phyloP scores from a whole-genome alignment of 2,113 vertebrate species.

The Megatriorchis doriae region DNA sequence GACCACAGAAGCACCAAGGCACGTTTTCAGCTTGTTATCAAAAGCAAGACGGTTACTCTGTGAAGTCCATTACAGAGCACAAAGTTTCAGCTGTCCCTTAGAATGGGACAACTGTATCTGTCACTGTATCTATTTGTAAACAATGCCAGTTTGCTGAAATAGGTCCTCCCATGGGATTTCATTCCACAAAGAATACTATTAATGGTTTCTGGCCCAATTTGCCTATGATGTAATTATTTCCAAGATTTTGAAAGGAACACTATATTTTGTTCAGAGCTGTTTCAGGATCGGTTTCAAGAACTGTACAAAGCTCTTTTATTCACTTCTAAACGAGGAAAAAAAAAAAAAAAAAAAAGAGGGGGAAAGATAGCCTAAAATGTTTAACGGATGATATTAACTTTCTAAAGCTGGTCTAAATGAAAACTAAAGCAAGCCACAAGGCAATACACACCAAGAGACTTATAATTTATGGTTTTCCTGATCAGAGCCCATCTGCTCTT shows the following conservation, averaged over 20 bases:
- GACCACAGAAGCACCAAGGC: neutral
- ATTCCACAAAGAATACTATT: conserved; percentile 65
- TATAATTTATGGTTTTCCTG: neutral
- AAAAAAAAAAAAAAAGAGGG: neutral
- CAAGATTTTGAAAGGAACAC: conserved; percentile 70
- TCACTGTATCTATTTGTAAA: conserved; percentile 67
- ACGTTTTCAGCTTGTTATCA: neutral
- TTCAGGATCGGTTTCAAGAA: conserved; percentile 69
- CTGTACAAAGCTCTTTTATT: conserved; percentile 69
- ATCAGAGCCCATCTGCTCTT: neutral
- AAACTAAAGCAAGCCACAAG: conserved; percentile 12
- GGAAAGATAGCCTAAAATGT: neutral
- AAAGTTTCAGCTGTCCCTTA: neutral
- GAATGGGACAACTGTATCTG: neutral
- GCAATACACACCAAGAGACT: neutral
- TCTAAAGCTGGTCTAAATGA: conserved; percentile 5
- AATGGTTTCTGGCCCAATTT: conserved; percentile 65
- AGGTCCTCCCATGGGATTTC: conserved; percentile 33
- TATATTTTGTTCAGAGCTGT: conserved; percentile 57
- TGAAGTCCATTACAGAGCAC: neutral
- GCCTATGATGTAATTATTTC: conserved; percentile 74
- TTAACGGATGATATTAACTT: conserved; percentile 10
- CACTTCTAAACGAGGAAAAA: neutral
- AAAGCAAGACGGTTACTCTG: neutral
- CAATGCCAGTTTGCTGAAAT: conserved; percentile 54